Evolutionary conservation across 2,888 invertebrate species (phyloP).

Genomic region (Imbricaverruca yamaguchii): DNA sequence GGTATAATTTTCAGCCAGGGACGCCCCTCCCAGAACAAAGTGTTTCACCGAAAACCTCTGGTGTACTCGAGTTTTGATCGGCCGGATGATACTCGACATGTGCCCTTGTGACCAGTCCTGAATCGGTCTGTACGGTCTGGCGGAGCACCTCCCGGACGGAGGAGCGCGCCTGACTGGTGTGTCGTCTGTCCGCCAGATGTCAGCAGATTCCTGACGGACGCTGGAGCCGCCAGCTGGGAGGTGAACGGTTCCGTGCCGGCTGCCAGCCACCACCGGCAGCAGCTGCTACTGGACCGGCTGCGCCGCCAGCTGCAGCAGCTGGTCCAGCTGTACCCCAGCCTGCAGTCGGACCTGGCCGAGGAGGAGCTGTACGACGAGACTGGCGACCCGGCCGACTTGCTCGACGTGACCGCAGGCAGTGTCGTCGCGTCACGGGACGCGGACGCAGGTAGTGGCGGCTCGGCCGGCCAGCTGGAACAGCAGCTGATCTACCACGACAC

Average conservation of each 20-base stretch:
- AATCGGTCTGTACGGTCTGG: no score
- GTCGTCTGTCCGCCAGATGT: background rate
- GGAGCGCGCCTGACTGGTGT: no score
- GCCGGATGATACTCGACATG: no score
- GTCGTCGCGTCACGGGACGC: background rate
- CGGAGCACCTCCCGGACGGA: no score
- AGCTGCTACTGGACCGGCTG: background rate
- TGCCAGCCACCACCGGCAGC: background rate
- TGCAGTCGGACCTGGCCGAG: background rate
- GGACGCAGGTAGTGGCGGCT: background rate
- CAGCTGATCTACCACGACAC: background rate
- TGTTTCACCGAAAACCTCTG: no score
- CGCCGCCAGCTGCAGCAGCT: constrained; percentile 1
- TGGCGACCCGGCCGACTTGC: background rate
- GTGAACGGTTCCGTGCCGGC: background rate
- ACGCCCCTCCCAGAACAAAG: no score
- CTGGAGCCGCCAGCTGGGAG: background rate
- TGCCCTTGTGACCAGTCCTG: no score
- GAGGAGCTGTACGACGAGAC: background rate
- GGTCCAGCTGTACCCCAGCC: background rate
- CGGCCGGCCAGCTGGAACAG: background rate
- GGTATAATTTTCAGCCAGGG: no score
- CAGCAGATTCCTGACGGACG: background rate
- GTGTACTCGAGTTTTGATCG: no score
- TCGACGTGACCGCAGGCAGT: background rate